Evolutionary conservation across 2,888 invertebrate species (phyloP).

Genomic region (Plebejus anna): DNA sequence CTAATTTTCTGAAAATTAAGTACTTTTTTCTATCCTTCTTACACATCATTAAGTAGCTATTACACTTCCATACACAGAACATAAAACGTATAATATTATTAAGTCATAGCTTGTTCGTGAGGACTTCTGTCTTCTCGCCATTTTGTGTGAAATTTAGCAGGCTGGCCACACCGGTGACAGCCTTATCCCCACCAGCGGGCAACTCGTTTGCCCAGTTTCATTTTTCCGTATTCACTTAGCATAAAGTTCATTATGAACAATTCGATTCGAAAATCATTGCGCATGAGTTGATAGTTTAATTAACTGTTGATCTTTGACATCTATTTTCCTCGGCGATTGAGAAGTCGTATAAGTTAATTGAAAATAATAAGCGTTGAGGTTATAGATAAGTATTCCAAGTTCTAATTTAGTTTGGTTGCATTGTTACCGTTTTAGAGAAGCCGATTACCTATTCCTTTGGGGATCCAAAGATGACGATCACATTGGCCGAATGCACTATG

Average conservation of each 20-base stretch:
- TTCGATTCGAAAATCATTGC: conserved; percentile 7
- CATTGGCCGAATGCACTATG: no score
- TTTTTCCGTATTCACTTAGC: conserved; percentile 27
- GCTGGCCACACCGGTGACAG: conserved; percentile 6
- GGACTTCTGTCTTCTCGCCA: background rate
- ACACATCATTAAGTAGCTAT: background rate
- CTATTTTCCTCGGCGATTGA: background rate
- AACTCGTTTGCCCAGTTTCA: conserved; percentile 26
- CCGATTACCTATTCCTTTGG: no score
- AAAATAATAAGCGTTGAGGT: background rate
- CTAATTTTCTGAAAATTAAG: background rate
- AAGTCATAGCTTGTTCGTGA: background rate
- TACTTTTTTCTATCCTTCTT: no score
- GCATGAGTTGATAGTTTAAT: conserved; percentile 7
- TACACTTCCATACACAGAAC: background rate
- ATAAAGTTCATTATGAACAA: conserved; percentile 21
- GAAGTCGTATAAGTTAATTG: background rate
- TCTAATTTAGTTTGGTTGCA: no score
- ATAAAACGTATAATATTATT: no score
- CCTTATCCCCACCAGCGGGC: conserved; percentile 14
- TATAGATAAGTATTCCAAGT: background rate
- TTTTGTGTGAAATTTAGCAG: background rate
- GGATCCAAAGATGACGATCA: no score
- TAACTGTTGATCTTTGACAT: background rate
- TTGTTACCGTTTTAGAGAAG: no score